These are phyloP conservation scores for Falcaria lacertinaria DNA, from an alignment of 2,888 invertebrate species.

Conservation along the genomic window DNA sequence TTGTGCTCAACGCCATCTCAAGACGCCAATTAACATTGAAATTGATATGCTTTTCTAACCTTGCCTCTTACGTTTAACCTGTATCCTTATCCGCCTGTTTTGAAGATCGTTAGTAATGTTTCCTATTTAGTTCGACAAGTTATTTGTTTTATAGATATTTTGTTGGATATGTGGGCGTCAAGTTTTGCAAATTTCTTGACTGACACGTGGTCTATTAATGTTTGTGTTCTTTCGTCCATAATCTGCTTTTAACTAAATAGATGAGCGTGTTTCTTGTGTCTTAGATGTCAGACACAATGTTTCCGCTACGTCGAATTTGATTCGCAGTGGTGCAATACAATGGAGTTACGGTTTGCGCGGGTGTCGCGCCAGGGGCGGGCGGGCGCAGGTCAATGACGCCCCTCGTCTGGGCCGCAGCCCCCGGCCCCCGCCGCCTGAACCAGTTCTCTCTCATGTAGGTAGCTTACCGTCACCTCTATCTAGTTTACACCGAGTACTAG, in stretches of 20 bases:
- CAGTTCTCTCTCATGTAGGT: slow-evolving; percentile 49
- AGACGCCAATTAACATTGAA: background rate
- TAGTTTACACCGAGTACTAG: slow-evolving; percentile 56
- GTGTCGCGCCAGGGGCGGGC: slow-evolving; percentile 46
- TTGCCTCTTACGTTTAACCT: background rate
- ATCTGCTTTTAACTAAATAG: no score
- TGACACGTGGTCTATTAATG: no score
- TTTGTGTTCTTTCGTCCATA: no score
- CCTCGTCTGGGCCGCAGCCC: slow-evolving; percentile 61
- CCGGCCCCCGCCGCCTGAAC: slow-evolving; percentile 37
- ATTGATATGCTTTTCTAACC: background rate
- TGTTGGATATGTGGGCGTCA: no score
- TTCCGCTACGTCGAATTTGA: slow-evolving; percentile 59
- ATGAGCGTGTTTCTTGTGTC: background rate
- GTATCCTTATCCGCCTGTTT: no score
- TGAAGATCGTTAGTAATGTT: no score
- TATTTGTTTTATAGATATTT: no score
- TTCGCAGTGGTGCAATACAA: slow-evolving; percentile 62
- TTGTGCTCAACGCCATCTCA: background rate
- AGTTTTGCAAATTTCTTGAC: no score
- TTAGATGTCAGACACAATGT: slow-evolving; percentile 35
- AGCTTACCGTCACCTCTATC: slow-evolving; percentile 66
- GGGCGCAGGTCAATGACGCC: slow-evolving; percentile 73
- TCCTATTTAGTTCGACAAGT: no score
- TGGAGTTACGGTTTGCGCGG: slow-evolving; percentile 68